Evolutionary conservation across 1,140 invertebrate genomes (phyloP), one percentile per base, ranked within the genome.

Genomic region (Drosophila littoralis): DNA sequence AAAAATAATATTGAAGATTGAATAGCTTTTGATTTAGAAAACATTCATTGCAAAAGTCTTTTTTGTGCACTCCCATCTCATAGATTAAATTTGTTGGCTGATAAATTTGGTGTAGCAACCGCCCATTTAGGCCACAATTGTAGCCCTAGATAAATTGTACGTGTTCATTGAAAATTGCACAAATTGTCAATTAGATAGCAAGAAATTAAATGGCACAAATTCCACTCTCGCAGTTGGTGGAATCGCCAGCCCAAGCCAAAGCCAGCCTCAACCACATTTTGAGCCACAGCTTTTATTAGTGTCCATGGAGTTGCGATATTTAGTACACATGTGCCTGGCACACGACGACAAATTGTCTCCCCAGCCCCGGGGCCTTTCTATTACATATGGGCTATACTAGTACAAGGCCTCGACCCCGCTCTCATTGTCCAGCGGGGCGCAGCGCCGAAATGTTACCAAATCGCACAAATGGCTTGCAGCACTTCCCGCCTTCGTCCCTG

Each of bases 361-460:
- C 15, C 15, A 9, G 22, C 61, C n/a, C 10, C 32, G 9, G 5
- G 28, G 35, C 13, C 58, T 33, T 9, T 35, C 38, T 36, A 50
- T 42, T 42, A 70, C 77, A 80, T 66, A 79, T 70, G 54, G 6
- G 13, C 8, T 36, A 52, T 35, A 15, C 2, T 13, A 35, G 50
- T 35, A 35, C n/a, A 52, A 7, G 1, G 35, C 6, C 38, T 38
- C 50, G 22, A 9, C 38, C 28, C 22, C 38, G 15, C 15, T 51
- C 43, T 22, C 45, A 15, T 50, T 54, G 45, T 17, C 43, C 59
- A 50, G 48, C 48, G 52, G 42, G 65, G 50, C 67, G 59, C 32
- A 61, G 33, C 61, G 42, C 52, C 40, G 51, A 59, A 85, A 72
- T 76, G 82, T 68, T 76, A 86, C 82, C 75, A 86, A 85, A 86